Percentiles rank a stretch among this genome's conserved stretches.
These are phyloP conservation scores for Acanthopagrus latus DNA, from an alignment of 2,797 vertebrate genomes.

Conservation along the genomic window DNA sequence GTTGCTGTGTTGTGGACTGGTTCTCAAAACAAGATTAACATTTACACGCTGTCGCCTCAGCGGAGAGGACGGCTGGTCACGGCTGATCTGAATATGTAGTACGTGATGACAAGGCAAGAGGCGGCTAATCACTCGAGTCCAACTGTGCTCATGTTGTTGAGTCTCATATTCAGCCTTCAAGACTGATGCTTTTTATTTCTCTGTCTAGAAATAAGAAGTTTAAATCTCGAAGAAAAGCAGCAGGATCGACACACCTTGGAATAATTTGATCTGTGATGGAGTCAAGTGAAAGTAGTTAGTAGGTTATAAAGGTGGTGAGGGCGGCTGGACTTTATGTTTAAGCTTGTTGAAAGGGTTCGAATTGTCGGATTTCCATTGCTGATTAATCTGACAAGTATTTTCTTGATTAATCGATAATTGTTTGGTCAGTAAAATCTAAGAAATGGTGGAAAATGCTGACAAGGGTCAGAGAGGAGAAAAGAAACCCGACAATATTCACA, in stretches of 20 bases:
- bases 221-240: background rate
- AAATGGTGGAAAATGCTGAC: too few species aligned
- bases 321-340: too few species aligned
- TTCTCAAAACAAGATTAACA: background rate
- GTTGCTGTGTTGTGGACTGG: background rate
- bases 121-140: background rate
- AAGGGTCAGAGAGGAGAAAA: too few species aligned
- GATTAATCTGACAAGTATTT: too few species aligned
- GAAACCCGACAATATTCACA: too few species aligned
- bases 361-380: too few species aligned
- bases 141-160: background rate
- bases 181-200: background rate
- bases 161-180: background rate
- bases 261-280: background rate
- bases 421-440: too few species aligned
- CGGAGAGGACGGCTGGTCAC: background rate
- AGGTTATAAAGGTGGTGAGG: too few species aligned
- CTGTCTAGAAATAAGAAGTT: background rate
- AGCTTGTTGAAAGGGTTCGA: too few species aligned
- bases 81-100: background rate
- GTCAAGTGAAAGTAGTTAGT: background rate
- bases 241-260: background rate
- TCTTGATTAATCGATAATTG: too few species aligned
- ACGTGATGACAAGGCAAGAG: slow-evolving; percentile 4
- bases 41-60: background rate